These are phyloP conservation scores for Dryobota labecula DNA, from an alignment of 2,888 invertebrate genomes.

Conservation along the genomic window DNA sequence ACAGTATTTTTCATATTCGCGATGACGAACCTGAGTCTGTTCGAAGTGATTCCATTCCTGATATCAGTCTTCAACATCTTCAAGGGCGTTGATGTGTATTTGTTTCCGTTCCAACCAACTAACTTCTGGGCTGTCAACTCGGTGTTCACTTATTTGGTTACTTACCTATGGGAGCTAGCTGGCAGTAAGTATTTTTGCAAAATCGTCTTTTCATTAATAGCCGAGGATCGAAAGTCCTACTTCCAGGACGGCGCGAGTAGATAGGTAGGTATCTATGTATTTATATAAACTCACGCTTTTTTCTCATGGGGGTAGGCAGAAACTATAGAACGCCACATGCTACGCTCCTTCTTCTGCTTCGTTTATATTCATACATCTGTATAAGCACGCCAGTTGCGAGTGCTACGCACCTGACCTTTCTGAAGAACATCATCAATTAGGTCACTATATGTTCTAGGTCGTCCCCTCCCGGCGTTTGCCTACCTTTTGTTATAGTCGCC, in stretches of 20 bases:
- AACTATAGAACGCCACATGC: too few relatives aligned
- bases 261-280: background rate
- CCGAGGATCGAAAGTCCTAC: background rate
- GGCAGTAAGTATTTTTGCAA: conserved; percentile 50
- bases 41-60: conserved; percentile 50
- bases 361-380: too few relatives aligned
- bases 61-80: conserved; percentile 34
- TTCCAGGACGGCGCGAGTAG: background rate
- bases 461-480: too few relatives aligned
- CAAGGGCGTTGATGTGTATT: conserved; percentile 37
- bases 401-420: too few relatives aligned
- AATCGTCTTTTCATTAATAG: background rate
- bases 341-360: too few relatives aligned
- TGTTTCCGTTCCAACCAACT: conserved; percentile 54
- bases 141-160: conserved; percentile 23
- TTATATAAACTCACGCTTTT: too few relatives aligned
- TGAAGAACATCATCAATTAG: too few relatives aligned
- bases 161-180: conserved; percentile 50
- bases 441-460: too few relatives aligned
- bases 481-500: too few relatives aligned
- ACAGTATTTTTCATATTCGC: conserved; percentile 58
- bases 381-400: too few relatives aligned
- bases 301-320: too few relatives aligned
- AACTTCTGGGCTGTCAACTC: conserved; percentile 49
- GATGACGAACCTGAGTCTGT: conserved; percentile 40